Evolutionary conservation across 2,888 invertebrate genomes (phyloP).

Genomic region (Ichneumon xanthorius): DNA sequence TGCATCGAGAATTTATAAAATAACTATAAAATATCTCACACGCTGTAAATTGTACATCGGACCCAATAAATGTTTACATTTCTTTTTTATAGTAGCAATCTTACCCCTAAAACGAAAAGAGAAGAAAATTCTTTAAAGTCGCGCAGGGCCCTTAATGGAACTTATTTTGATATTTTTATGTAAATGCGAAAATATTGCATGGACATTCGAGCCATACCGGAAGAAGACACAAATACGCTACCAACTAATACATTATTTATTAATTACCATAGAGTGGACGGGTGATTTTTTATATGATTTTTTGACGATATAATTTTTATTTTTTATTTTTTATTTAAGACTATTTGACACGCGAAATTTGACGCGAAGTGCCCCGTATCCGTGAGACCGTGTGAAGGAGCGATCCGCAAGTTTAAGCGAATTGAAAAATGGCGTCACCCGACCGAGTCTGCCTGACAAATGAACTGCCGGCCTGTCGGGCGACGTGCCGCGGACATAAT

Average conservation of each 20-base stretch:
- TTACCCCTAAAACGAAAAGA: too few relatives aligned
- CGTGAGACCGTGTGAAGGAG: conserved; percentile 36
- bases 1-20: too few relatives aligned
- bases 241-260: not conserved
- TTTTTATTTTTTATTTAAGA: not conserved
- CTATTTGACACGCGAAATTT: not conserved
- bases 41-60: too few relatives aligned
- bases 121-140: too few relatives aligned
- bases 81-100: too few relatives aligned
- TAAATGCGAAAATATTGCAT: too few relatives aligned
- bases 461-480: conserved; percentile 63
- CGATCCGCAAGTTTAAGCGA: conserved; percentile 39
- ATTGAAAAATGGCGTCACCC: conserved; percentile 67
- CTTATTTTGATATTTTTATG: not conserved
- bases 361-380: not conserved
- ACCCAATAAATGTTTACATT: too few relatives aligned
- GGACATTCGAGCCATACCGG: not conserved
- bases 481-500: conserved; percentile 64
- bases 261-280: not conserved
- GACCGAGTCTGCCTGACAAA: conserved; percentile 57
- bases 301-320: not conserved
- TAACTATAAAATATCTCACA: too few relatives aligned
- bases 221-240: not conserved
- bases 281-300: too few relatives aligned
- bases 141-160: too few relatives aligned